Evolutionary conservation across 1,140 invertebrate genomes (phyloP).

Genomic region (Coelopa frigida): DNA sequence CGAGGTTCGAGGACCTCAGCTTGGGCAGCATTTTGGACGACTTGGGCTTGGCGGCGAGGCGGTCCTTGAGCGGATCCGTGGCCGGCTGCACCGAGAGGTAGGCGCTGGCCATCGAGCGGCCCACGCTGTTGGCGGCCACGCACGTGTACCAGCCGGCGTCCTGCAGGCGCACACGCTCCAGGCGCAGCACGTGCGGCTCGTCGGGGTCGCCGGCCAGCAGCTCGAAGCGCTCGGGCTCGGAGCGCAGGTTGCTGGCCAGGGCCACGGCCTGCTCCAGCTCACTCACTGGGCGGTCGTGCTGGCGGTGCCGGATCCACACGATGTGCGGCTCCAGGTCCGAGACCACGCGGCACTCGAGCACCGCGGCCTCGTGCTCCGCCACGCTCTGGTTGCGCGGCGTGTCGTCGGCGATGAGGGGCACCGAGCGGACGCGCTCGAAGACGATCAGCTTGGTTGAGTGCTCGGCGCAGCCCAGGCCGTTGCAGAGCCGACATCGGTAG

Average conservation of each 20-base stretch:
- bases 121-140: conserved; percentile 76
- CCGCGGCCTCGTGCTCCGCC: conserved; percentile 57
- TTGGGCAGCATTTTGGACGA: too few relatives aligned
- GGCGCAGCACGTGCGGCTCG: conserved; percentile 56
- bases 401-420: conserved; percentile 67
- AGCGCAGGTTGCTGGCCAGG: too few relatives aligned
- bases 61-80: too few relatives aligned
- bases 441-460: conserved; percentile 53
- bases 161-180: conserved; percentile 72
- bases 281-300: conserved; percentile 15
- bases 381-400: conserved; percentile 71
- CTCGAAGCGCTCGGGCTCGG: background rate
- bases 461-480: conserved; percentile 64
- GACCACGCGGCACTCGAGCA: conserved; percentile 64
- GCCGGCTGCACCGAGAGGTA: conserved; percentile 78
- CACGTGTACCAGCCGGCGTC: conserved; percentile 93
- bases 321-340: conserved; percentile 69
- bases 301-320: conserved; percentile 53
- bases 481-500: conserved; percentile 79
- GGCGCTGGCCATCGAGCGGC: conserved; percentile 66
- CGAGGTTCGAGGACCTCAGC: conserved; percentile 1
- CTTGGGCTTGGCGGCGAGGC: too few relatives aligned
- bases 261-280: conserved; percentile 6
- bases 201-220: conserved; percentile 15
- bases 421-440: conserved; percentile 55